phyloP scores from a whole-genome alignment of 2,113 vertebrate genomes.

The Spheniscus mendiculus region DNA sequence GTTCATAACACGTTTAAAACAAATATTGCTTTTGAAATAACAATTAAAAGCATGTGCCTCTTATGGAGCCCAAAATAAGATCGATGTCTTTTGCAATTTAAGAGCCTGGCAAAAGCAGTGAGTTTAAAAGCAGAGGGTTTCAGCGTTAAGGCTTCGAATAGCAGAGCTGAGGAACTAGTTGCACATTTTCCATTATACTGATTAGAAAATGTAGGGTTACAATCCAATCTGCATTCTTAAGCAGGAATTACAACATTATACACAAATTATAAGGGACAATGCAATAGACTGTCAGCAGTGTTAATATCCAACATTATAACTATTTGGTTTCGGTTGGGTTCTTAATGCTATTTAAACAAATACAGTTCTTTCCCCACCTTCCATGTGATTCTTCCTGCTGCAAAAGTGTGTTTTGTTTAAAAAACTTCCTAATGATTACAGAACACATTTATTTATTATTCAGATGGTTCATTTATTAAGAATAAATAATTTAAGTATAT shows the following conservation, averaged over 20 bases:
- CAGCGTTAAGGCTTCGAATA: background rate
- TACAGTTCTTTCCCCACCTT: background rate
- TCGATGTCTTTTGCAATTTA: background rate
- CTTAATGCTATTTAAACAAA: conserved; percentile 4
- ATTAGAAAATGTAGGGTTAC: background rate
- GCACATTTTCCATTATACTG: background rate
- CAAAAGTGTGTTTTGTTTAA: conserved; percentile 17
- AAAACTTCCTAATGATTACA: conserved; percentile 1
- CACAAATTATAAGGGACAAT: background rate
- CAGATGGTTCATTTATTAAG: conserved; percentile 50
- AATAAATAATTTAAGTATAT: conserved; percentile 66
- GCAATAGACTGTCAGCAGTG: background rate
- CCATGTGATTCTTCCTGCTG: background rate
- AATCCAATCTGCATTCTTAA: background rate
- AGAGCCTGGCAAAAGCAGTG: background rate
- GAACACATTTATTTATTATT: conserved; percentile 51
- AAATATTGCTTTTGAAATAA: background rate
- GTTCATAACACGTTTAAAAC: fast-evolving
- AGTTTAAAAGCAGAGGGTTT: background rate
- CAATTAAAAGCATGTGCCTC: background rate
- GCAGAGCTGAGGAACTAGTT: background rate
- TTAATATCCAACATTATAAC: background rate
- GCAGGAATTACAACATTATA: background rate
- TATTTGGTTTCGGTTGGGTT: background rate
- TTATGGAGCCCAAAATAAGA: background rate